phyloP scores from a whole-genome alignment of 2,888 invertebrate genomes.

The Andricus curvator region DNA sequence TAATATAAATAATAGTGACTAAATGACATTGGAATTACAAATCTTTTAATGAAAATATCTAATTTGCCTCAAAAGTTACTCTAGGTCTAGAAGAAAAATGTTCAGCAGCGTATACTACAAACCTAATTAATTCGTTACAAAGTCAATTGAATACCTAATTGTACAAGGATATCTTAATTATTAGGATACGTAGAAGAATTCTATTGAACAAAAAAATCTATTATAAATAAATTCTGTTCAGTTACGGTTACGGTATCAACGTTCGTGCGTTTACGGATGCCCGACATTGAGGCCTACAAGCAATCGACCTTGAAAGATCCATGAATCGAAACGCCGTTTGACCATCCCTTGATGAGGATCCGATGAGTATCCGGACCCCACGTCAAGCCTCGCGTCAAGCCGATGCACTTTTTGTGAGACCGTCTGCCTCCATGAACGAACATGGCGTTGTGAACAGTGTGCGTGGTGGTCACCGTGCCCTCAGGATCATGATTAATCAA shows the following conservation, averaged over 20 bases:
- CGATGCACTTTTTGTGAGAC: slow-evolving; percentile 46
- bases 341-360: slow-evolving; percentile 36
- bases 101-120: background rate
- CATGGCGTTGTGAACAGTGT: slow-evolving; percentile 51
- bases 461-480: slow-evolving; percentile 53
- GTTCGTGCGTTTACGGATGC: slow-evolving; percentile 8
- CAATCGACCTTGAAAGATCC: slow-evolving; percentile 53
- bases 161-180: background rate
- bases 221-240: slow-evolving; percentile 4
- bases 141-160: background rate
- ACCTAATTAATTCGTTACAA: background rate
- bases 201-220: background rate
- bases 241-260: slow-evolving; percentile 15
- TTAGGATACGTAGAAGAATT: background rate
- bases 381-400: slow-evolving; percentile 50
- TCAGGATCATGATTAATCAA: slow-evolving; percentile 76
- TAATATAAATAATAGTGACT: no score
- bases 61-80: no score
- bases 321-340: slow-evolving; percentile 47
- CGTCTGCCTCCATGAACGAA: slow-evolving; percentile 41
- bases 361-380: slow-evolving; percentile 43
- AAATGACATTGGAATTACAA: no score
- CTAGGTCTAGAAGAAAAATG: background rate
- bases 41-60: no score
- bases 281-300: background rate